phyloP scores from a whole-genome alignment of 2,888 invertebrate genomes.

The Chironomus tentans region DNA sequence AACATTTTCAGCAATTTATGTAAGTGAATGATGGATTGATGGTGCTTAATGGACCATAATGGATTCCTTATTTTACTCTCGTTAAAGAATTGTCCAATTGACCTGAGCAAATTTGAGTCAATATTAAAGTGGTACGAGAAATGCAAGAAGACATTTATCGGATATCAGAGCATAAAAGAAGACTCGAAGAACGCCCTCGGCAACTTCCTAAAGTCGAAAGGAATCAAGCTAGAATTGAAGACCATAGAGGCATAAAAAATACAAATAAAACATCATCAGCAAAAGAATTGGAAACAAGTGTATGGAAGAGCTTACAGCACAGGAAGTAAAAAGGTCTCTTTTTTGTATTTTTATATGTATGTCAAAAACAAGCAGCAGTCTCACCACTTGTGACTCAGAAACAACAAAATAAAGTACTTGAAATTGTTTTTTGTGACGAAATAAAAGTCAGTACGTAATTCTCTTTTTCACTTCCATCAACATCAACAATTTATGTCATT shows the following conservation, averaged over 20 bases:
- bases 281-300: too few species aligned
- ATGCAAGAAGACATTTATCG: neutral
- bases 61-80: neutral
- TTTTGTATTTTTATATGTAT: neutral
- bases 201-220: neutral
- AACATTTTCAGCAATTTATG: conserved; percentile 11
- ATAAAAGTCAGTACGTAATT: too few species aligned
- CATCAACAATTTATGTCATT: too few species aligned
- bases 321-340: too few species aligned
- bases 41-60: neutral
- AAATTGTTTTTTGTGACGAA: too few species aligned
- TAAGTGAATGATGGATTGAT: neutral
- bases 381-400: too few species aligned
- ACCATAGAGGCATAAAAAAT: too few species aligned
- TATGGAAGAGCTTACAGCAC: too few species aligned
- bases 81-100: conserved; percentile 17
- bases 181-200: conserved; percentile 4
- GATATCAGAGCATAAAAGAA: neutral
- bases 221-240: neutral
- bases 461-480: too few species aligned
- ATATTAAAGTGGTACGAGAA: conserved; percentile 3
- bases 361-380: neutral
- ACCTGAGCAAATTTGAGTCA: neutral
- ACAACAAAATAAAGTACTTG: too few species aligned
- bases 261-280: too few species aligned